Percentiles rank a stretch among this genome's conserved stretches.
phyloP scores from a whole-genome alignment of 2,888 invertebrate species.

The Palloptera scutellata region DNA sequence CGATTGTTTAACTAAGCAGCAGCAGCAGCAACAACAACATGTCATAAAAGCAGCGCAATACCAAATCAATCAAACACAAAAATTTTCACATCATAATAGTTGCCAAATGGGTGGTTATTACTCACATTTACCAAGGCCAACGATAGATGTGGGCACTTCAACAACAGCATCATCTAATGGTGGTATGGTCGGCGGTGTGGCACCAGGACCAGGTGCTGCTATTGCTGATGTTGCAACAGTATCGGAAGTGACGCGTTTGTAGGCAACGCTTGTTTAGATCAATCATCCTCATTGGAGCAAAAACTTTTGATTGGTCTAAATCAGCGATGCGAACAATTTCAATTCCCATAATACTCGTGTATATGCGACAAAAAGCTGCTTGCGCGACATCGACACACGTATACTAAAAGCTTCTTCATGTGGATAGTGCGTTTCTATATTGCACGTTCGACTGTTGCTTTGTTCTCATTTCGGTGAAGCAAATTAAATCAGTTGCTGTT shows the following conservation, averaged over 20 bases:
- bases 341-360: not conserved
- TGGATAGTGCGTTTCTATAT: no score
- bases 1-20: conserved; percentile 54
- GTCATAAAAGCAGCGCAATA: conserved; percentile 53
- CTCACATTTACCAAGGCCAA: conserved; percentile 60
- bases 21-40: conserved; percentile 54
- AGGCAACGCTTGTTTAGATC: conserved; percentile 56
- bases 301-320: conserved; percentile 40
- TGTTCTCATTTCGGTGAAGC: no score
- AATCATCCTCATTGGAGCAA: conserved; percentile 22
- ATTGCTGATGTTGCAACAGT: conserved; percentile 66
- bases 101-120: conserved; percentile 63
- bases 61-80: conserved; percentile 53
- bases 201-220: conserved; percentile 70
- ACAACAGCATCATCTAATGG: conserved; percentile 34
- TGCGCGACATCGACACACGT: no score
- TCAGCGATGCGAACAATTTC: conserved; percentile 1
- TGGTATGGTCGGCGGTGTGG: conserved; percentile 61
- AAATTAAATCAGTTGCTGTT: no score
- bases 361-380: no score
- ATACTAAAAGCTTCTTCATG: no score
- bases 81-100: conserved; percentile 56
- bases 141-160: conserved; percentile 56
- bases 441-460: no score
- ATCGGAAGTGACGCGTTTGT: conserved; percentile 77